Percentiles rank a stretch among this genome's conserved stretches.
Conservation (phyloP, 2,113 vertebrate genomes). For the Ornithorhynchus anatinus region DNA sequence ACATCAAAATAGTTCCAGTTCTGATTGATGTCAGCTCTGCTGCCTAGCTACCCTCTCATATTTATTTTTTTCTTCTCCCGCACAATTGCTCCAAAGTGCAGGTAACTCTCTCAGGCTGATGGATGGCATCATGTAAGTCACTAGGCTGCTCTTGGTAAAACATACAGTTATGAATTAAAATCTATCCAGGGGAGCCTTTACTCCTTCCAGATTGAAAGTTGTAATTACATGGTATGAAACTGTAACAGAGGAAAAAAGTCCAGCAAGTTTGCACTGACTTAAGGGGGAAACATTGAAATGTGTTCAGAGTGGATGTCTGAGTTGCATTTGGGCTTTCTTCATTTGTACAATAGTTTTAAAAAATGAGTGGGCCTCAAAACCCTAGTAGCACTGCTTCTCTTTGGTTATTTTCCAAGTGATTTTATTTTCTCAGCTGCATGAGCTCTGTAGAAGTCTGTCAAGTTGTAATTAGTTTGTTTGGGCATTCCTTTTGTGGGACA, state of each 20-base stretch:
- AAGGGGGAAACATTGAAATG: slow-evolving; percentile 5
- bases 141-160: not conserved
- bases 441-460: slow-evolving; percentile 33
- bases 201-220: slow-evolving; percentile 18
- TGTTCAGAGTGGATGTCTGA: slow-evolving; percentile 34
- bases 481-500: slow-evolving; percentile 46
- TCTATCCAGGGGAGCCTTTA: not conserved
- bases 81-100: too few relatives aligned
- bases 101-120: not conserved
- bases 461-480: slow-evolving; percentile 58
- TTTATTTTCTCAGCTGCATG: slow-evolving; percentile 55
- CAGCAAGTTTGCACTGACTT: slow-evolving; percentile 11
- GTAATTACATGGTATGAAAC: slow-evolving; percentile 37
- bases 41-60: not conserved
- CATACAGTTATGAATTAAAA: not conserved
- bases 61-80: not conserved
- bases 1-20: not conserved
- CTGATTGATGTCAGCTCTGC: not conserved
- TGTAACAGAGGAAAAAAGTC: not conserved
- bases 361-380: slow-evolving; percentile 1
- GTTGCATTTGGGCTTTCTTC: slow-evolving; percentile 35
- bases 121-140: not conserved
- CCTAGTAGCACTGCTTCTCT: slow-evolving; percentile 28
- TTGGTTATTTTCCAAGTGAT: slow-evolving; percentile 60
- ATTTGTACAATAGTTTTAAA: slow-evolving; percentile 38